phyloP scores from a whole-genome alignment of 2,797 vertebrate genomes.

The Typhlichthys subterraneus region DNA sequence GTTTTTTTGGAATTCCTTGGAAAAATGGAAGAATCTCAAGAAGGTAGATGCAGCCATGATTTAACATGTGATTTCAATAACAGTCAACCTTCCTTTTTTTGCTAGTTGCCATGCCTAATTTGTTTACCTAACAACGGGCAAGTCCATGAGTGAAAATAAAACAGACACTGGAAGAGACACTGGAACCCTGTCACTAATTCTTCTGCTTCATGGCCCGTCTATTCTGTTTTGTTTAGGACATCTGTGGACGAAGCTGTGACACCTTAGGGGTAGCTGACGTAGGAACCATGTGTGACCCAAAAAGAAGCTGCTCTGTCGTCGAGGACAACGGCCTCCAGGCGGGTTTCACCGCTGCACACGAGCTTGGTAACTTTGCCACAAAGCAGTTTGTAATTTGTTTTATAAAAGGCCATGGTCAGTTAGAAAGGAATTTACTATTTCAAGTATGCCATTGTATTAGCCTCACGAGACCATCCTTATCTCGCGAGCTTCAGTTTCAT shows the following conservation, averaged over 20 bases:
- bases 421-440: not conserved
- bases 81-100: conserved; percentile 5
- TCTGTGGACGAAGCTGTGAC: conserved; percentile 91
- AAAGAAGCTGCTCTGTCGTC: conserved; percentile 94
- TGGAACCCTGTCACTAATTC: too few relatives aligned
- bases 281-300: conserved; percentile 94
- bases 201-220: too few relatives aligned
- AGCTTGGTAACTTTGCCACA: conserved; percentile 84
- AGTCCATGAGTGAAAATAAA: too few relatives aligned
- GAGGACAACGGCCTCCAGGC: conserved; percentile 94
- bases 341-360: conserved; percentile 92
- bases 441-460: too few relatives aligned
- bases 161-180: too few relatives aligned
- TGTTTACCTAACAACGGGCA: too few relatives aligned
- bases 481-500: too few relatives aligned
- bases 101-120: too few relatives aligned
- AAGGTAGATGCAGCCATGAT: conserved; percentile 46
- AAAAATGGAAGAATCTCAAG: conserved; percentile 41
- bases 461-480: too few relatives aligned
- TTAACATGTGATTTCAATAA: conserved; percentile 27
- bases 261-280: conserved; percentile 92
- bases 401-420: not conserved
- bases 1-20: conserved; percentile 48
- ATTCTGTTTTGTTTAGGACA: conserved; percentile 78
- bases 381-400: not conserved